Evolutionary conservation across 2,888 invertebrate genomes (phyloP), one percentile per base, ranked within the genome.

Genomic region (Drosophila mulleri): DNA sequence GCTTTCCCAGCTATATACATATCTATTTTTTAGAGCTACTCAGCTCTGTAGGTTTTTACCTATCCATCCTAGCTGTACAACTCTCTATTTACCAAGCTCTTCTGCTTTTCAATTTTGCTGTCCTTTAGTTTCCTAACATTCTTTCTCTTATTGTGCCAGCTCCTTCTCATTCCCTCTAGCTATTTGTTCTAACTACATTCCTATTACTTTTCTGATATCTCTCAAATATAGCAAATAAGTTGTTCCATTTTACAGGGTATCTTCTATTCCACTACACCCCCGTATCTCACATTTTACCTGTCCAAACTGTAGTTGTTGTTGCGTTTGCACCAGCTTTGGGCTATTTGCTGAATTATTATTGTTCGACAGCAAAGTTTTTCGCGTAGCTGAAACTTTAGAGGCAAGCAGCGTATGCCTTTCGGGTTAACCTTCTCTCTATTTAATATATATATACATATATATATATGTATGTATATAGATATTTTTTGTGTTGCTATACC

Each of bases 271-370:
- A 11, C 0, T 12, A 26, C 56, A 32, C n/a, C 18, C 6, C 0
- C 3, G 2, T 14, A 3, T 0, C n/a, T 16, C 45, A 37, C 5
- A 14, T 39, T 39, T 32, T 20, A 47, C n/a, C 32, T 32, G 29
- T 69, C 48, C 41, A 11, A 39, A 37, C 26, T 57, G 29, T 32
- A 7, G 47, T n/a, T 45, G 54, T 52, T 45, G 47, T 47, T 73
- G 66, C 44, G 41, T 50, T 32, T 35, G 47, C 23, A 57, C 47
- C 18, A 73, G 60, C 82, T 76, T 78, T 67, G 64, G 79, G 90
- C 81, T 75, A 78, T 86, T 75, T 80, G 75, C 80, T 82, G 77
- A 89, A 83, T 87, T 90, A 90, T 88, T 88, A 82, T 84, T 86
- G 78, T 83, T 81, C 75, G 65, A 72, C 72, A 78, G 67, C 29